Evolutionary conservation across 2,113 vertebrate species (phyloP), one percentile per base, ranked within the genome.

Genomic region (Macaca mulatta): DNA sequence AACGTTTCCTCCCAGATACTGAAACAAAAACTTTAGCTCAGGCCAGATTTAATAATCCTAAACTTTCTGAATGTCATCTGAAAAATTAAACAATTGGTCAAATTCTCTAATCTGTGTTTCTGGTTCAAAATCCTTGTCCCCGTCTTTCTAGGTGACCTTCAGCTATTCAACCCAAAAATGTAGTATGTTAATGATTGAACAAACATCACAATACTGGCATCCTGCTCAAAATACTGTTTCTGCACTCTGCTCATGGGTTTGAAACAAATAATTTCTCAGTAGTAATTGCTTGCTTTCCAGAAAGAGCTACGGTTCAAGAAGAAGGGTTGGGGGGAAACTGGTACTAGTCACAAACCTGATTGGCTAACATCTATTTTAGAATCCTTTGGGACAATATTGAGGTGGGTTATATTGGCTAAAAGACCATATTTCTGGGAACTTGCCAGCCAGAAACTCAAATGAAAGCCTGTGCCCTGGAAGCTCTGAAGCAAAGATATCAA

Each of bases 71-170:
- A 59, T 59, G 17, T 48, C 55, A 48, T 75, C 85, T 86, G 40
- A 78, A 82, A 95, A 93, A 95, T 43, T 35, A 64, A 92, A 81
- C 14, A 23, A 77, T 93, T 23, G 59, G 25, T 52, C 27, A 52
- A 89, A 87, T 77, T 92, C 14, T 97, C 10, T 85, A 50, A 78
- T 57, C 79, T 89, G 20, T 57, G 52, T 90, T 93, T 97, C 83
- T 85, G 3, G 20, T 88, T 97, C 43, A 80, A 67, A 87, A 11
- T 81, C 40, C 40, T 30, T 6, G 95, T 88, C 43, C 16, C 23
- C 75, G 25, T 57, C 43, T 92, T 95, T 89, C 78, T 95, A 64
- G 10, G 59, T 84, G 72, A 93, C 16, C 16, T 78, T 84, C 35
- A 96, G 30, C 43, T 93, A 57, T 81, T 93, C 72, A 50, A 13